Base-by-base conservation (phyloP, 2,888 invertebrate species). In the Lithophane ornitopus region DNA sequence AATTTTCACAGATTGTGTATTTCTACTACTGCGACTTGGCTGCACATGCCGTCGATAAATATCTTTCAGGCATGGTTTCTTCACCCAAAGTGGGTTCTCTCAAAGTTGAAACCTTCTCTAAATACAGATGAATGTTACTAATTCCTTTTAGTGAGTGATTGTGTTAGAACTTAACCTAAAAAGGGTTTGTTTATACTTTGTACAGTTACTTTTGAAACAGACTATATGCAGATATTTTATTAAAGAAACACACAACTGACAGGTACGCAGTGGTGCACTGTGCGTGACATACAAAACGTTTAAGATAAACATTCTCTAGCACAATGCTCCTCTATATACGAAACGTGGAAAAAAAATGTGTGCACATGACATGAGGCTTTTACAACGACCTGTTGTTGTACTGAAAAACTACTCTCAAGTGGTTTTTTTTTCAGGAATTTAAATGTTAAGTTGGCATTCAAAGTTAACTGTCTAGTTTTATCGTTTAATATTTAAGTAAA, bases 271-370 rank as follows among this genome's bases (percentile, higher is more conserved):
- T 22, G 26, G 26, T 68, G 34, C 52, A 44, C 74, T 83, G 85
- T 74, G 76, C 70, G 65, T 84, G 86, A 84, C 84, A 16, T 19
- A 82, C 54, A 70, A 76, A 80, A 76, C 74, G 72, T 80, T 75
- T 46, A 78, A 84, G 84, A 86, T 85, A 86, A 80, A 82, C 84
- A 75, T 79, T 82, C 78, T 62, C 74, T 26, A 49, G 28, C 61
- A 80, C 77, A 86, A 74, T 82, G 72, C 59, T 49, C 71, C 68
- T 73, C 49, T 71, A 72, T 44, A 46, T 59, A 49, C 14, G 19
- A 9, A 70, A 67, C 66, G 68, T 61, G 80, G 70, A 78, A 86
- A 85, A 81, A 41, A 85, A 79, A 66, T 49, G 26, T 58, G 19
- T 86, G 85, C 52, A 19, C 44, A 1, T 78, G 86, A 86, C 80